Evolutionary conservation across 2,797 vertebrate species (phyloP).

Genomic region (Parauchenoglanis punctatus): DNA sequence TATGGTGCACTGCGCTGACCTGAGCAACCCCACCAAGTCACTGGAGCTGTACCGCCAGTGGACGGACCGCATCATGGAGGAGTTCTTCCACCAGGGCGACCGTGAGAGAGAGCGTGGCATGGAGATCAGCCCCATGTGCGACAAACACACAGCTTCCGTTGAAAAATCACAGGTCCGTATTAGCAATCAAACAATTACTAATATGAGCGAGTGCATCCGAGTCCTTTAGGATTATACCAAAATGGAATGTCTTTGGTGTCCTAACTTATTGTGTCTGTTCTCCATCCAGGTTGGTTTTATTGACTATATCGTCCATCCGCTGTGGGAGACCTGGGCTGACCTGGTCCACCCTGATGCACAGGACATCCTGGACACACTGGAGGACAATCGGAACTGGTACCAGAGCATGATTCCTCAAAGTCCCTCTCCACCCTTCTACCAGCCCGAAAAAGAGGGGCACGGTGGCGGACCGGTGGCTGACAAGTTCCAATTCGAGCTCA

Average conservation of each 20-base stretch:
- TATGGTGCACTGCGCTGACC: slow-evolving; percentile 97
- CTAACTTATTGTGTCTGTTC: not conserved
- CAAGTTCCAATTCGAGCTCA: slow-evolving; percentile 97
- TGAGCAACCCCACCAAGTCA: slow-evolving; percentile 97
- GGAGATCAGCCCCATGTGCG: slow-evolving; percentile 98
- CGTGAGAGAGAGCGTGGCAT: slow-evolving; percentile 92
- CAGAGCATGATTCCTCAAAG: slow-evolving; percentile 99
- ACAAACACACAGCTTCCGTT: slow-evolving; percentile 95
- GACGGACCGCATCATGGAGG: slow-evolving; percentile 98
- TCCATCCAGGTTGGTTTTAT: slow-evolving; percentile 92
- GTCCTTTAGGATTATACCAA: not conserved
- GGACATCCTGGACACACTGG: slow-evolving; percentile 95
- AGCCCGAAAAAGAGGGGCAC: slow-evolving; percentile 85
- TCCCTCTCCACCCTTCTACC: slow-evolving; percentile 92
- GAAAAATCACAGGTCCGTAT: slow-evolving; percentile 94
- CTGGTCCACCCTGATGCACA: slow-evolving; percentile 96
- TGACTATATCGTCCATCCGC: slow-evolving; percentile 95
- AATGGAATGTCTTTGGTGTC: not conserved
- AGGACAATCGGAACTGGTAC: slow-evolving; percentile 99
- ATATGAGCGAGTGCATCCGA: not conserved
- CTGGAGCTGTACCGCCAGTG: slow-evolving; percentile 96
- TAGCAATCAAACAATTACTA: not conserved
- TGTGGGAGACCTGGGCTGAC: slow-evolving; percentile 99
- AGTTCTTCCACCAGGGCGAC: slow-evolving; percentile 98
- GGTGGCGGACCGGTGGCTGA: slow-evolving; percentile 77